These are phyloP conservation scores for Cacoxenus indagator DNA, from an alignment of 2,888 invertebrate genomes.

Conservation along the genomic window DNA sequence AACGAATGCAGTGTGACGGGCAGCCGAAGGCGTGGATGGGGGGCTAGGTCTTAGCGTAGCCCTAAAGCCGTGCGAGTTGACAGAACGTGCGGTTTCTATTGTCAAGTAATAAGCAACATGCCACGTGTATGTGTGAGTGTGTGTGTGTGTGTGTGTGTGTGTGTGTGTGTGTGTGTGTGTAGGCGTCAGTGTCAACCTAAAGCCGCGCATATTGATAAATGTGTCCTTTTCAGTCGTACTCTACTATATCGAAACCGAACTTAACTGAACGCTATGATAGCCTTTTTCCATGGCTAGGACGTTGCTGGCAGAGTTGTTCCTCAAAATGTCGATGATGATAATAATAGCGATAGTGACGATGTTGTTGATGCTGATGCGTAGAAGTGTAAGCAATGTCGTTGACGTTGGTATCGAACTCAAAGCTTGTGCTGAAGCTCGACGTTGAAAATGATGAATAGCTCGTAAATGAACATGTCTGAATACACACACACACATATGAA, in stretches of 20 bases:
- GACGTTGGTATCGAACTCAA: background rate
- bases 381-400: background rate
- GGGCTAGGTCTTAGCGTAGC: background rate
- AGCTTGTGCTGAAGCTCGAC: background rate
- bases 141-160: background rate
- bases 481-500: constrained; percentile 6
- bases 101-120: background rate
- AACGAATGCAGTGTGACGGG: no score
- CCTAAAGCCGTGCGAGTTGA: background rate
- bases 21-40: background rate
- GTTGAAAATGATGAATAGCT: constrained; percentile 52
- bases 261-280: background rate
- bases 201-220: constrained; percentile 40
- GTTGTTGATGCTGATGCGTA: background rate
- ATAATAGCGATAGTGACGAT: background rate
- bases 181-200: constrained; percentile 27
- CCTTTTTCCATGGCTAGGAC: background rate
- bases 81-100: background rate
- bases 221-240: background rate
- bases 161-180: constrained; percentile 18
- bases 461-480: constrained; percentile 47
- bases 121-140: background rate
- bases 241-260: background rate
- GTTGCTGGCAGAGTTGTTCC: no score
- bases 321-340: background rate